Conservation (phyloP, 2,888 invertebrate genomes). For the Carpatolechia fugitivella region DNA sequence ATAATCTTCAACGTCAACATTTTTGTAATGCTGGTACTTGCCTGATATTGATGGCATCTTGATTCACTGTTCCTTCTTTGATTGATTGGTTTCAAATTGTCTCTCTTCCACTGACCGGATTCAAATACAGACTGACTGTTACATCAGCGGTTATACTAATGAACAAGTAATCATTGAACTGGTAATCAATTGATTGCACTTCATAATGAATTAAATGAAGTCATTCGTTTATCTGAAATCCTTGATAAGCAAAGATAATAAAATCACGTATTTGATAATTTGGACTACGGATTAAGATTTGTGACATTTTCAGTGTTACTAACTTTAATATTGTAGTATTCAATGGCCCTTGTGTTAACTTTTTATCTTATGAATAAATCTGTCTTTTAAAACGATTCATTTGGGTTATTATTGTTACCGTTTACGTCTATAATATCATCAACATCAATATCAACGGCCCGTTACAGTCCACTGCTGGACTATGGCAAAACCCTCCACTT, state of each 20-base stretch:
- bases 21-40: slow-evolving; percentile 81
- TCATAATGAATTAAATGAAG: neutral
- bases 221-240: neutral
- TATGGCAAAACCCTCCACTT: too few species aligned
- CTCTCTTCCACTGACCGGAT: neutral
- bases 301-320: too few species aligned
- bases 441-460: too few species aligned
- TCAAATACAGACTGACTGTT: neutral
- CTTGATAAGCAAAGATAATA: slow-evolving; percentile 1
- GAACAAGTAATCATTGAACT: neutral
- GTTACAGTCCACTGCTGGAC: too few species aligned
- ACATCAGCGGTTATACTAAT: neutral
- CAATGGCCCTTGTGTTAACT: too few species aligned
- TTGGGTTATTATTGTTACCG: too few species aligned
- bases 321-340: too few species aligned
- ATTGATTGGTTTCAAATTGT: neutral
- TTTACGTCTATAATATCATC: too few species aligned
- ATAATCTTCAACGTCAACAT: slow-evolving; percentile 43
- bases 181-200: neutral
- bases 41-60: slow-evolving; percentile 80
- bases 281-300: too few species aligned
- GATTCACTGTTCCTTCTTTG: too few species aligned
- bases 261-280: slow-evolving; percentile 7
- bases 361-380: too few species aligned
- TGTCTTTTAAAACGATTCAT: too few species aligned